Evolutionary conservation across 2,797 vertebrate genomes (phyloP), one percentile per base, ranked within the genome.

Genomic region (Natrix natrix): DNA sequence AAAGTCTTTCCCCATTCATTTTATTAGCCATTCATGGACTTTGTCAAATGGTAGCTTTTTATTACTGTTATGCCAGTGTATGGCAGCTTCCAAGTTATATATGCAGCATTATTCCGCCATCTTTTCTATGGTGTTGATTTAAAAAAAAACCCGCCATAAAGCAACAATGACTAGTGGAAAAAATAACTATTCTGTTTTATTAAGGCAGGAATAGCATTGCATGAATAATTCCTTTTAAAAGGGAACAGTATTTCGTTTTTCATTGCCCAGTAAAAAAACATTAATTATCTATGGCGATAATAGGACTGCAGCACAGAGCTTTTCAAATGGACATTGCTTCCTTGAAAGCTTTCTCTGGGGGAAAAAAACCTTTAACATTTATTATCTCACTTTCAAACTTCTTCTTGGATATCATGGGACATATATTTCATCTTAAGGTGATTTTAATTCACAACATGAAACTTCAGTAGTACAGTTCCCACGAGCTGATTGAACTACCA

Each of bases 21-120:
- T 90, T 69, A 96, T 95, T 95, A 95, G 94, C 91, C 94, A 91
- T 94, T 94, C 89, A 94, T 92, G 66, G 14, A 94, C 88, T 94
- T 94, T 94, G 93, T 95, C 95, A 95, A 92, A 87, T 6, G 14
- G 86, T 74, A 61, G 48, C 92, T 95, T 95, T 92, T 94, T 91
- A 92, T 94, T 92, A 92, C 48, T 57, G n/a, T 66, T 95, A 95
- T 94, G 94, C 93, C 95, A 95, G 95, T 96, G 96, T 95, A 97
- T 89, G 95, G 93, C 93, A 94, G 94, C 95, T 60, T 60, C 91
- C 96, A 96, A 57, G 95, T 96, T 94, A 96, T 94, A 92, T 88
- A 92, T 88, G 83, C 74, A 91, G 93, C 88, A 94, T 94, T 96
- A 96, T 94, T 93, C 95, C 91, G 86, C 91, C 93, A 87, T 90